Percentiles rank a stretch among this genome's conserved stretches.
phyloP scores from a whole-genome alignment of 2,797 vertebrate genomes.

The Pseudochaenichthys georgianus region DNA sequence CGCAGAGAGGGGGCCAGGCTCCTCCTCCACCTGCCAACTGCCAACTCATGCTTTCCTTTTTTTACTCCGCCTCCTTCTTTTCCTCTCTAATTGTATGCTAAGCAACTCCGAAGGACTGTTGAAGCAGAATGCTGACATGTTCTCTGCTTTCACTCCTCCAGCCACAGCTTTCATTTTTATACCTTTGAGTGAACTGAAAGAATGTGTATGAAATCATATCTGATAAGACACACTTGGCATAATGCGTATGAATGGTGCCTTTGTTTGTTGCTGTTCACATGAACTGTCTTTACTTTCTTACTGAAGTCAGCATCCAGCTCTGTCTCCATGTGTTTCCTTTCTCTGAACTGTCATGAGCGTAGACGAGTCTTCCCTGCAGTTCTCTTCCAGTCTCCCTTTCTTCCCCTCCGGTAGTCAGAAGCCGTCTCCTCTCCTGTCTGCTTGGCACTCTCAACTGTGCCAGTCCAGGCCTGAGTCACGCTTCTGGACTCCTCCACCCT shows the following conservation, averaged over 20 bases:
- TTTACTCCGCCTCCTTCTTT: conserved; percentile 44
- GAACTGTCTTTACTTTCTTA: background rate
- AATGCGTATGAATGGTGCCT: conserved; percentile 1
- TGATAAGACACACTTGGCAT: background rate
- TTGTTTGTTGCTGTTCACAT: conserved; percentile 2
- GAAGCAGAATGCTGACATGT: conserved; percentile 42
- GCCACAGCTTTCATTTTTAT: conserved; percentile 10
- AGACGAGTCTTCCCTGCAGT: background rate
- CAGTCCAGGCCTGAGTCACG: conserved; percentile 56
- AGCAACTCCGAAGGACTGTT: conserved; percentile 50
- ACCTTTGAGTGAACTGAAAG: conserved; percentile 1
- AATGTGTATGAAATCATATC: conserved; percentile 18
- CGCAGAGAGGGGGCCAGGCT: conserved; percentile 25
- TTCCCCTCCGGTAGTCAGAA: conserved; percentile 16
- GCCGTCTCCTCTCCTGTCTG: conserved; percentile 45
- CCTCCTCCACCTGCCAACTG: conserved; percentile 61
- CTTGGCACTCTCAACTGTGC: conserved; percentile 38
- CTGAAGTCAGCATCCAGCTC: no score
- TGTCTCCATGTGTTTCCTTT: background rate
- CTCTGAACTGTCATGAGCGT: background rate
- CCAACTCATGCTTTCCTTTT: conserved; percentile 55
- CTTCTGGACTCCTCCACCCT: conserved; percentile 25
- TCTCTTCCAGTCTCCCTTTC: background rate
- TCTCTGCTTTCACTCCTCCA: conserved; percentile 3
- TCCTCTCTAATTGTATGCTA: conserved; percentile 58